These are phyloP conservation scores for Amphiprion percula DNA, from an alignment of 2,113 vertebrate genomes.

Conservation along the genomic window DNA sequence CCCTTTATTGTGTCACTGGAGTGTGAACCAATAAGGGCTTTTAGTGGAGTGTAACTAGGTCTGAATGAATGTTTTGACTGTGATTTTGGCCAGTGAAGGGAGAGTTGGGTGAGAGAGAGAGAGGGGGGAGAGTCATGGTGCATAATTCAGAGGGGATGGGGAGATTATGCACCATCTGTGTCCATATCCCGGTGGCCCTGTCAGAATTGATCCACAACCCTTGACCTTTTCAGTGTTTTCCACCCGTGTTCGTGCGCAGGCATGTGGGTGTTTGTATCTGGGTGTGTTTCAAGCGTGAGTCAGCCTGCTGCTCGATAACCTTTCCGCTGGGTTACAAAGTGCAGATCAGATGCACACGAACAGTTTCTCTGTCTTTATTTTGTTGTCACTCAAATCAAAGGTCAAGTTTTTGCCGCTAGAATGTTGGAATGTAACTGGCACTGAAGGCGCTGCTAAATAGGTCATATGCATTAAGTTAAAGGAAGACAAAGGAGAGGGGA, in stretches of 20 bases:
- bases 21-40: constrained; percentile 31
- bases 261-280: constrained; percentile 60
- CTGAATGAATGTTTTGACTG: constrained; percentile 57
- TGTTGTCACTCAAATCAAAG: constrained; percentile 62
- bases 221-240: constrained; percentile 74
- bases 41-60: constrained; percentile 38
- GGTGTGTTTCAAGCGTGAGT: constrained; percentile 61
- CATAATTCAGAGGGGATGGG: constrained; percentile 75
- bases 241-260: constrained; percentile 49
- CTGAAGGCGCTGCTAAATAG: constrained; percentile 13
- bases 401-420: constrained; percentile 47
- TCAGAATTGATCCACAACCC: constrained; percentile 79
- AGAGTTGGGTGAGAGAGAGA: background rate
- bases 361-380: constrained; percentile 47
- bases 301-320: constrained; percentile 69
- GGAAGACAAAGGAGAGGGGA: background rate
- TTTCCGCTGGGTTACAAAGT: constrained; percentile 65
- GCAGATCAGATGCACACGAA: constrained; percentile 45
- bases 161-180: constrained; percentile 79
- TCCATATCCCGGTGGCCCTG: constrained; percentile 70
- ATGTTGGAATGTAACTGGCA: background rate
- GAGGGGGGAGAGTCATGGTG: constrained; percentile 38
- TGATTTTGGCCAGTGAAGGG: constrained; percentile 48
- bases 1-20: background rate
- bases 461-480: constrained; percentile 1